Evolutionary conservation across 2,113 vertebrate genomes (phyloP).

Genomic region (Gyps fulvus): DNA sequence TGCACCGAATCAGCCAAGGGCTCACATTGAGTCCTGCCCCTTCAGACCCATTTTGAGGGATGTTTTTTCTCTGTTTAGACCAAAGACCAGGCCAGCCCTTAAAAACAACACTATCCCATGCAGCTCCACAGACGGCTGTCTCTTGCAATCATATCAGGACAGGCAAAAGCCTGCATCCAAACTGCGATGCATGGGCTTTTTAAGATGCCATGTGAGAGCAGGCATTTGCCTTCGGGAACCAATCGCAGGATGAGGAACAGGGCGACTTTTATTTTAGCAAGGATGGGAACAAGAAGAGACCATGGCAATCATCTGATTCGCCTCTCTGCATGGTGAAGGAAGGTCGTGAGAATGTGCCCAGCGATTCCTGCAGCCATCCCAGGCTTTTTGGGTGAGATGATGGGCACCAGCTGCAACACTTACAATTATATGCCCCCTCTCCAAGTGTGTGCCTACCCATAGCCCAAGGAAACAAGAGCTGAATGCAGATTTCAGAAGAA

Average conservation of each 20-base stretch:
- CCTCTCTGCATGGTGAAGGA: not conserved
- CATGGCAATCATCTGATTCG: not conserved
- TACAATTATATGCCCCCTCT: not conserved
- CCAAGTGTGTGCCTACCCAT: not conserved
- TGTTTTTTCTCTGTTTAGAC: not conserved
- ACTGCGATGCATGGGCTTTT: not conserved
- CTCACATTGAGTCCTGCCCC: not conserved
- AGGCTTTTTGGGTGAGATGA: not conserved
- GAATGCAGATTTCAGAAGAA: not conserved
- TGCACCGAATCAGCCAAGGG: fast-evolving
- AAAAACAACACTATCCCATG: not conserved
- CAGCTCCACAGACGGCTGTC: not conserved
- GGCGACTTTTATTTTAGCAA: conserved; percentile 37
- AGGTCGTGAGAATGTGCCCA: not conserved
- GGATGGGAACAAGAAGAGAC: not conserved
- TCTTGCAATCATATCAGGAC: conserved; percentile 33
- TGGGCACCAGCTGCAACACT: not conserved
- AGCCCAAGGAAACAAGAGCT: not conserved
- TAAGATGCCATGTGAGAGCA: not conserved
- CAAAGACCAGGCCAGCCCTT: not conserved
- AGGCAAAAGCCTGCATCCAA: not conserved
- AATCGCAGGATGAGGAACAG: not conserved
- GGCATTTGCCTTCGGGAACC: not conserved
- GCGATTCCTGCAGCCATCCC: not conserved
- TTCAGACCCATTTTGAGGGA: not conserved